Base-by-base conservation (phyloP, 2,797 vertebrate species). In the Euthynnus affinis region DNA sequence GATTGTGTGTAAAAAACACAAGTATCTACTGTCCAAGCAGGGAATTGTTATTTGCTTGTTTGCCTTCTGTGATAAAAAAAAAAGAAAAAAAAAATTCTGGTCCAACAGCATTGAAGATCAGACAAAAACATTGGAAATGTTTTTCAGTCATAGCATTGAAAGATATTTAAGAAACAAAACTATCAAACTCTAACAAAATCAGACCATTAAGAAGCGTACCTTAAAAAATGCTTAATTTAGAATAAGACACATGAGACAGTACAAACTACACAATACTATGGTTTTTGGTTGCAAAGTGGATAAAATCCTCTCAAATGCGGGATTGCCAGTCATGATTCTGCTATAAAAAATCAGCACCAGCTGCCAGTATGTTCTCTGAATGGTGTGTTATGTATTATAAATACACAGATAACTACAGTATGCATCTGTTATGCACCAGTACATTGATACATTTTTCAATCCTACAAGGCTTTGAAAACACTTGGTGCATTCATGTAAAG, bases 401-500 rank as follows among this genome's bases (percentile, higher is more conserved):
- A 34, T 7, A 76, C 62, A 76, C 69, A 64, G 63, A 51, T 59
- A 64, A 42, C 70, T 29, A 29, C 27, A 29, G 27, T 66, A 56
- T 76, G 67, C 67, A 71, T 79, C 79, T 81, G 77, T 79, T 85
- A 81, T 71, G 62, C 75, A 80, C 59, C 37, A 46, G 58, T 69
- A 53, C 68, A 59, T 60, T 72, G 27, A 82, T 84, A 40, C 51
- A 85, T 85, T 76, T 81, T 87, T 79, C 66, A 83, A 52, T 14
- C 22, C 64, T 69, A 61, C 64, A 80, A 79, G 59, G 51, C 53
- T 66, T 27, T 49, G 8, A 14, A 71, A 65, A 78, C 61, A 71
- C 46, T 75, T 57, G 55, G 32, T 68, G 51, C 60, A 67, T 64
- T 84, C 71, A 80, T 71, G 73, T 70, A 74, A 61, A 62, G 32